Conservation (phyloP, 2,113 vertebrate genomes). For the Uropsilus gracilis region DNA sequence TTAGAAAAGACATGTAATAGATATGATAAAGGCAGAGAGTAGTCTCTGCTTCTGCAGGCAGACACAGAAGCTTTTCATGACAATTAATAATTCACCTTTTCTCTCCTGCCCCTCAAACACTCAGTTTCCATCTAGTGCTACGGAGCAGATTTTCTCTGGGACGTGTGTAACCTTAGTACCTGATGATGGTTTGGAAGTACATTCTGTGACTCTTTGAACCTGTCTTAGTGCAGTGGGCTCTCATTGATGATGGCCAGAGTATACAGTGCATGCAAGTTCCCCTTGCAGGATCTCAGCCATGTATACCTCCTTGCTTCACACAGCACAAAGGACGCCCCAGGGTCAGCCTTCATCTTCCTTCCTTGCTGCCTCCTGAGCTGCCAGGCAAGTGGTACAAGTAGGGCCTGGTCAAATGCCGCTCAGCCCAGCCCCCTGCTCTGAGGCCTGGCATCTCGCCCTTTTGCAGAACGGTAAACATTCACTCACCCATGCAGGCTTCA, state of each 20-base stretch:
- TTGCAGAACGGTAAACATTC: slow-evolving; percentile 70
- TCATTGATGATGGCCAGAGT: slow-evolving; percentile 29
- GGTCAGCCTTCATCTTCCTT: neutral
- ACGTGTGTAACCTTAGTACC: neutral
- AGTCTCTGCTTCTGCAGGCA: slow-evolving; percentile 54
- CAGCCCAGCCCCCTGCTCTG: slow-evolving; percentile 12
- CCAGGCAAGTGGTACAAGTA: accelerated
- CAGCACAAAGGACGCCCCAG: slow-evolving; percentile 43
- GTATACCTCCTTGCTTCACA: neutral
- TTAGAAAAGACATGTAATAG: slow-evolving; percentile 46
- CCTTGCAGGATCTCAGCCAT: slow-evolving; percentile 42
- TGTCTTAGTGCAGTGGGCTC: slow-evolving; percentile 34
- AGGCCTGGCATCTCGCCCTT: slow-evolving; percentile 60
- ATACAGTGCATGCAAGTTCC: slow-evolving; percentile 52
- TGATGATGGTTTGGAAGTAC: slow-evolving; percentile 48
- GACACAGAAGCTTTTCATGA: slow-evolving; percentile 34
- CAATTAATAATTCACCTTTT: slow-evolving; percentile 71
- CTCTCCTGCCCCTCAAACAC: slow-evolving; percentile 38
- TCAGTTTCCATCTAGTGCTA: slow-evolving; percentile 38
- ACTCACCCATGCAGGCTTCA: slow-evolving; percentile 67
- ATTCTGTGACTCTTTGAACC: slow-evolving; percentile 61
- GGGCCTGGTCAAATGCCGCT: neutral
- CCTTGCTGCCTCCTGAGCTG: neutral
- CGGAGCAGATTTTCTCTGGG: slow-evolving; percentile 57
- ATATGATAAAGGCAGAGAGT: slow-evolving; percentile 43